Conservation (phyloP, 2,797 vertebrate species). For the Tenualosa ilisha region DNA sequence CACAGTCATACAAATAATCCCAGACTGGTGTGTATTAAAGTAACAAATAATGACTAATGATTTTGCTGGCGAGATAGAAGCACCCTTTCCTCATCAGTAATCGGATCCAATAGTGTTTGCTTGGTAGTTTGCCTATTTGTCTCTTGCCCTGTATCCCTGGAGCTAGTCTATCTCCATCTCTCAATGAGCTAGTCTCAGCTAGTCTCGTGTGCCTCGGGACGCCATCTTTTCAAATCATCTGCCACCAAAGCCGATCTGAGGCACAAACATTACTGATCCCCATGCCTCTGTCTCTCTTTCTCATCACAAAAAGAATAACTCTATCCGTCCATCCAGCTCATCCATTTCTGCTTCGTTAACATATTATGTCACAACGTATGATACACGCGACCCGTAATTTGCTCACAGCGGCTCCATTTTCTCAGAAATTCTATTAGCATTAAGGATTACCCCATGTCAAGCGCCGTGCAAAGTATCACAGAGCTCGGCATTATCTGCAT, state of each 20-base stretch:
- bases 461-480: neutral
- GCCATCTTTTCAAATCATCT: neutral
- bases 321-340: neutral
- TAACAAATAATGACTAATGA: neutral
- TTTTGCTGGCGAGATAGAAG: neutral
- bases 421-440: neutral
- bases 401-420: neutral
- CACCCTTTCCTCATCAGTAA: neutral
- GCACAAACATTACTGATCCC: neutral
- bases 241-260: neutral
- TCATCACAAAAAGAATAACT: neutral
- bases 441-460: neutral
- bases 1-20: no score
- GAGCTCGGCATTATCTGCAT: neutral
- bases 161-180: neutral
- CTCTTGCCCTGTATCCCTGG: neutral
- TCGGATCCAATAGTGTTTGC: neutral
- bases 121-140: neutral
- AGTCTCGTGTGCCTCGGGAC: neutral
- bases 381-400: neutral
- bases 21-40: no score
- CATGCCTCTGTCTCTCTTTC: no score
- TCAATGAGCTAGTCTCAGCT: neutral
- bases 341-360: neutral
- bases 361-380: neutral